These are phyloP conservation scores for Melospiza melodia DNA, from an alignment of 2,113 vertebrate genomes.

Conservation along the genomic window DNA sequence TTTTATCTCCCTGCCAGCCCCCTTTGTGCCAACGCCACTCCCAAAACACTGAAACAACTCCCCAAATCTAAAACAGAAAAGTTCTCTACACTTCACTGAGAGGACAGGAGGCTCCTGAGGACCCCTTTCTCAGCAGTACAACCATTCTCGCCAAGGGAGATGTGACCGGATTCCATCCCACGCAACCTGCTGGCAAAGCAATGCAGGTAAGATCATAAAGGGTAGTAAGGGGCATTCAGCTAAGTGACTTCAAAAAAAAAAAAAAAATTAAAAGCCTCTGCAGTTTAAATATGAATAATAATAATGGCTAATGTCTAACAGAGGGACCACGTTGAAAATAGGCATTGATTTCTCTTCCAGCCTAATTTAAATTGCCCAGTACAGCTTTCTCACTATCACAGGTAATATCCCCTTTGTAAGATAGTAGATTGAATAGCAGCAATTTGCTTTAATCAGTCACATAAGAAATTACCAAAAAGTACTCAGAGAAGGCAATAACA, in stretches of 20 bases:
- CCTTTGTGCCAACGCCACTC: accelerated
- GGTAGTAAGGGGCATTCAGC: not conserved
- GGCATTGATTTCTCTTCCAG: not conserved
- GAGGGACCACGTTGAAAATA: not conserved
- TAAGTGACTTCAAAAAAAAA: not conserved
- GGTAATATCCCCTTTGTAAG: not conserved
- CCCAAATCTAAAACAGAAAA: not conserved
- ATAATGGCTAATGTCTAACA: not conserved
- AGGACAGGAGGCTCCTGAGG: not conserved
- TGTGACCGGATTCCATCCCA: not conserved
- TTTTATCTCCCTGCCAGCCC: not conserved
- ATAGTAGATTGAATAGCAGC: not conserved
- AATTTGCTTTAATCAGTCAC: not conserved
- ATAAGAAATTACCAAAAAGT: not conserved
- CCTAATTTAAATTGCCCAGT: not conserved
- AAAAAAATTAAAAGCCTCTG: not conserved
- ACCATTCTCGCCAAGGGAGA: accelerated
- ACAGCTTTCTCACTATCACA: accelerated
- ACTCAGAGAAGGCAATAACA: not conserved
- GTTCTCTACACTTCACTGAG: not conserved
- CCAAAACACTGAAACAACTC: not conserved
- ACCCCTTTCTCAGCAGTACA: not conserved
- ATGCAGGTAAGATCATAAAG: not conserved
- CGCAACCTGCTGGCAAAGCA: not conserved
- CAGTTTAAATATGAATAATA: not conserved